phyloP scores from a whole-genome alignment of 2,888 invertebrate genomes.

The Oscheius sp. region DNA sequence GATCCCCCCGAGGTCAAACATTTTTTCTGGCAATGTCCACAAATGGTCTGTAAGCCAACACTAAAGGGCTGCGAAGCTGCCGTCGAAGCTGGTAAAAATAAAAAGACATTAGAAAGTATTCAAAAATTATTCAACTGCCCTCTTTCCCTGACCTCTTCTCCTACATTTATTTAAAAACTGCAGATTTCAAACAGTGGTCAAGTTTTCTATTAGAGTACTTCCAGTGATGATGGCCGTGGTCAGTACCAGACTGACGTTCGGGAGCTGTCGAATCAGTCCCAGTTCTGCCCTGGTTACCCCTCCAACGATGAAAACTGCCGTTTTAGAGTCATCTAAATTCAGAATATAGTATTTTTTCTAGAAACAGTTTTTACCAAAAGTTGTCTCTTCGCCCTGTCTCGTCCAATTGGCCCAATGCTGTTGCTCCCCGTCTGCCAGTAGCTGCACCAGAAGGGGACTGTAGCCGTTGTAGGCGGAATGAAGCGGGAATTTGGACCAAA shows the following conservation, averaged over 20 bases:
- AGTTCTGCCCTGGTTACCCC: constrained; percentile 95
- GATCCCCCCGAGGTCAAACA: too few species aligned
- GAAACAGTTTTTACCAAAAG: background rate
- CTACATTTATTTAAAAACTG: too few species aligned
- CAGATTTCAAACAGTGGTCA: background rate
- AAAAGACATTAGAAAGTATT: too few species aligned
- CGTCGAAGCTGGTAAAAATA: too few species aligned
- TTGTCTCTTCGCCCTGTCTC: background rate
- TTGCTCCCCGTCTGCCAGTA: background rate
- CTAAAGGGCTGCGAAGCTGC: too few species aligned
- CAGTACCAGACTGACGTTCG: constrained; percentile 46
- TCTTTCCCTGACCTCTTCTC: too few species aligned
- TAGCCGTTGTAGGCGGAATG: background rate
- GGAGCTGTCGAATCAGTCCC: constrained; percentile 47
- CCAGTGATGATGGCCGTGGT: constrained; percentile 53
- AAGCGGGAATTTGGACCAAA: background rate
- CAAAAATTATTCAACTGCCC: too few species aligned
- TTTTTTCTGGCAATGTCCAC: too few species aligned
- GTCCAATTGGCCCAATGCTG: background rate
- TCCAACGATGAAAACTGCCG: constrained; percentile 87
- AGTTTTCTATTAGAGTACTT: constrained; percentile 36
- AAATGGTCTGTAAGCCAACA: too few species aligned
- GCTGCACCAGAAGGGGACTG: background rate
- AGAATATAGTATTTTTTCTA: too few species aligned
- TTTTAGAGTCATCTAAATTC: constrained; percentile 37